A percentile compares a stretch with the other conserved stretches of the same genome.
These are phyloP conservation scores for Epinephelus fuscoguttatus DNA, from an alignment of 2,113 vertebrate species.

Conservation along the genomic window DNA sequence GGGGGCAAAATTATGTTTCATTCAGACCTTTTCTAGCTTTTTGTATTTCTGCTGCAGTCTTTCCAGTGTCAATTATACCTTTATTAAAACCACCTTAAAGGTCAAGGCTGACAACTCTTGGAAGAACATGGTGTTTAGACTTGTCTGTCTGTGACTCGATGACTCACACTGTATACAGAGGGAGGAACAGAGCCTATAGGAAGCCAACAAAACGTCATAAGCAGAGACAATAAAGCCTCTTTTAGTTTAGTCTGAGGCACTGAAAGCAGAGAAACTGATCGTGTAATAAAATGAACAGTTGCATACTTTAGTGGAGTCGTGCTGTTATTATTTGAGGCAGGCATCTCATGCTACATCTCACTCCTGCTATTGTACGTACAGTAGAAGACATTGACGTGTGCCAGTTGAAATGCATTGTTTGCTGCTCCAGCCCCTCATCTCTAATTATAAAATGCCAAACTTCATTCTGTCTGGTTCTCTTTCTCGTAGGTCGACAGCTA, in stretches of 20 bases:
- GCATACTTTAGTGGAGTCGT: constrained; percentile 11
- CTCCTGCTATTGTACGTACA: constrained; percentile 55
- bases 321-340: constrained; percentile 42
- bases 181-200: not conserved
- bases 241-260: constrained; percentile 10
- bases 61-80: constrained; percentile 55
- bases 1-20: constrained; percentile 7
- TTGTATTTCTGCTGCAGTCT: constrained; percentile 19
- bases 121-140: constrained; percentile 33
- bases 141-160: constrained; percentile 24
- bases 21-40: constrained; percentile 37
- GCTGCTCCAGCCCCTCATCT: constrained; percentile 68
- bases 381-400: constrained; percentile 49
- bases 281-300: constrained; percentile 26
- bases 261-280: constrained; percentile 39
- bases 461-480: constrained; percentile 72
- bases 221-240: constrained; percentile 16
- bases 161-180: constrained; percentile 33
- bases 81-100: constrained; percentile 60
- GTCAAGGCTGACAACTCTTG: constrained; percentile 56
- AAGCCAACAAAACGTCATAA: not conserved
- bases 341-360: constrained; percentile 46
- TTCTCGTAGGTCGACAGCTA: constrained; percentile 68
- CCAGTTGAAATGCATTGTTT: constrained; percentile 73
- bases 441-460: constrained; percentile 85